These are phyloP conservation scores for Sardinella longiceps DNA, from an alignment of 2,797 vertebrate species.

Conservation along the genomic window DNA sequence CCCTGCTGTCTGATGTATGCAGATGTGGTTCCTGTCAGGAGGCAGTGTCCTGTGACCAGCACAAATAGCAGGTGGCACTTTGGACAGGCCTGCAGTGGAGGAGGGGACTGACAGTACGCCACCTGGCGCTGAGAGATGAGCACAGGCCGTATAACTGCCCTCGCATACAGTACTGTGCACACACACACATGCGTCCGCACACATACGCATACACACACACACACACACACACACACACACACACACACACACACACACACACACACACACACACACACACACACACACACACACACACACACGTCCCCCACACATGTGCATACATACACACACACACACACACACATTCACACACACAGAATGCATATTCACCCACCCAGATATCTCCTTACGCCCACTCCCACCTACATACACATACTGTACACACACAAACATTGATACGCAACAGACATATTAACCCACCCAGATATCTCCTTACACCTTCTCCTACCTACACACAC, in stretches of 20 bases:
- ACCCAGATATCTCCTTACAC: neutral
- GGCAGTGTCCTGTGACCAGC: slow-evolving; percentile 44
- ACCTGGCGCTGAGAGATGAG: slow-evolving; percentile 57
- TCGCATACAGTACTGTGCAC: too few species aligned
- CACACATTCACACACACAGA: neutral
- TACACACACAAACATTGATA: neutral
- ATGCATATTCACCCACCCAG: neutral
- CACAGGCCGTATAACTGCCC: too few species aligned
- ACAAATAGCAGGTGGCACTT: slow-evolving; percentile 57
- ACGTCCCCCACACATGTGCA: neutral
- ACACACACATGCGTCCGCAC: neutral
- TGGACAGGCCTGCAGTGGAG: slow-evolving; percentile 67
- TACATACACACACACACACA: neutral
- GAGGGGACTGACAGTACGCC: slow-evolving; percentile 66
- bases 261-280: neutral
- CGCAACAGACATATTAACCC: too few species aligned
- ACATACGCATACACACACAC: neutral
- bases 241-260: neutral
- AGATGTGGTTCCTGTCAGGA: slow-evolving; percentile 56
- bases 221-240: neutral
- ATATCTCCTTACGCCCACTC: neutral
- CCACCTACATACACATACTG: neutral
- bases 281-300: neutral
- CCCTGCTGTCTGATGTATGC: slow-evolving; percentile 44
- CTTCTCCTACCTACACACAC: neutral